Evolutionary conservation across 1,140 invertebrate genomes (phyloP).

Genomic region (Ectropis grisescens): DNA sequence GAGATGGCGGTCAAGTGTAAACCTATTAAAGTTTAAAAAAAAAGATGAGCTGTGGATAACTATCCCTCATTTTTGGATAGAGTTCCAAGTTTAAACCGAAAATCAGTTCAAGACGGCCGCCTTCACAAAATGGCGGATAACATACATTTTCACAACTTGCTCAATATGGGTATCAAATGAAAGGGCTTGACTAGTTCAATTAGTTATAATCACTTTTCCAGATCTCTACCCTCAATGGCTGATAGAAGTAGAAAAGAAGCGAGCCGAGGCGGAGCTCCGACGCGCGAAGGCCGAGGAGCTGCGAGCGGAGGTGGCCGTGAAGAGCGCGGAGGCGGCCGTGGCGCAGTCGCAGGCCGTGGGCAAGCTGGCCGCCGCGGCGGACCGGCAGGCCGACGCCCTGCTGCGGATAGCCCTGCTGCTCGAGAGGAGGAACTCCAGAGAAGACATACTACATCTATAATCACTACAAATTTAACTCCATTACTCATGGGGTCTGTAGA

Average conservation of each 20-base stretch:
- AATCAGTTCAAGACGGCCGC: not conserved
- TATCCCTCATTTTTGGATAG: no score
- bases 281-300: constrained; percentile 38
- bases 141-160: no score
- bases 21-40: no score
- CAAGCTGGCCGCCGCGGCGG: constrained; percentile 29
- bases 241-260: constrained; percentile 41
- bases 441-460: constrained; percentile 12
- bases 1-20: no score
- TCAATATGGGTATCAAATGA: no score
- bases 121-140: not conserved
- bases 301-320: constrained; percentile 19
- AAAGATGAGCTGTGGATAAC: no score
- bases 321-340: constrained; percentile 29
- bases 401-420: constrained; percentile 26
- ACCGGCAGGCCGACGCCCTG: constrained; percentile 28
- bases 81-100: no score
- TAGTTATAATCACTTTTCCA: constrained; percentile 8
- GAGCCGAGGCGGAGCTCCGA: constrained; percentile 34
- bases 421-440: constrained; percentile 16
- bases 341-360: constrained; percentile 33
- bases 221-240: constrained; percentile 46
- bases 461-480: no score
- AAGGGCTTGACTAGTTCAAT: not conserved
- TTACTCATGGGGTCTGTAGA: no score